Conservation (phyloP, 1,140 invertebrate species). For the Brachystomella parvula region DNA sequence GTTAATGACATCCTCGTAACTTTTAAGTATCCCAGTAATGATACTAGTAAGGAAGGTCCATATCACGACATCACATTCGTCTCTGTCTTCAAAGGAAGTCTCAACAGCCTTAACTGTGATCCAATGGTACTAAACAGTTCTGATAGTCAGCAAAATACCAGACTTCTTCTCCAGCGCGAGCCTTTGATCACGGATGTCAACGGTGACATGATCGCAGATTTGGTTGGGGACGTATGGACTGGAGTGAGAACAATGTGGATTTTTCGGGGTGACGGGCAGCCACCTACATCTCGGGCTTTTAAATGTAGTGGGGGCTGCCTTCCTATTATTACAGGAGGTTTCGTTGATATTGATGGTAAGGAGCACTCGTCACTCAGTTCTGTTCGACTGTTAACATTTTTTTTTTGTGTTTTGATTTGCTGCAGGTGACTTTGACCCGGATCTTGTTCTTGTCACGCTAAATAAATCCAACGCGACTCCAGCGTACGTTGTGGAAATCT, state of each 20-base stretch:
- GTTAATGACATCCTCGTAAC: conserved; percentile 84
- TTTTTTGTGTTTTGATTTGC: too few species aligned
- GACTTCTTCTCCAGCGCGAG: conserved; percentile 50
- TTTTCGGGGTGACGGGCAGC: not conserved
- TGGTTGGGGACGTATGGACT: conserved; percentile 59
- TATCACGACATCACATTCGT: conserved; percentile 18
- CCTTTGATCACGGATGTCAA: conserved; percentile 82
- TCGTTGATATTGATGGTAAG: conserved; percentile 19
- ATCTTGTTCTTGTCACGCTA: conserved; percentile 12
- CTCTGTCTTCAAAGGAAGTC: conserved; percentile 41
- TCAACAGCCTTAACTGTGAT: conserved; percentile 27
- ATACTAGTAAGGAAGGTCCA: conserved; percentile 23
- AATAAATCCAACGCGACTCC: not conserved
- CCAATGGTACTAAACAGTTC: conserved; percentile 7
- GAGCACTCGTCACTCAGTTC: not conserved
- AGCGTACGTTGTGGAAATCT: not conserved
- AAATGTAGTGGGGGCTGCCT: not conserved
- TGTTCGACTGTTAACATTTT: too few species aligned
- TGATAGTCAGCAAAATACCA: conserved; percentile 45
- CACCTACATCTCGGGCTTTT: not conserved
- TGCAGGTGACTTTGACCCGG: conserved; percentile 19
- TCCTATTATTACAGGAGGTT: not conserved
- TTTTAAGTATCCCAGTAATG: conserved; percentile 40
- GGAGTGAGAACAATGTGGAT: conserved; percentile 7
- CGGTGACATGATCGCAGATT: conserved; percentile 86